Conservation (phyloP, 2,797 vertebrate genomes). For the Crocidura indochinensis region DNA sequence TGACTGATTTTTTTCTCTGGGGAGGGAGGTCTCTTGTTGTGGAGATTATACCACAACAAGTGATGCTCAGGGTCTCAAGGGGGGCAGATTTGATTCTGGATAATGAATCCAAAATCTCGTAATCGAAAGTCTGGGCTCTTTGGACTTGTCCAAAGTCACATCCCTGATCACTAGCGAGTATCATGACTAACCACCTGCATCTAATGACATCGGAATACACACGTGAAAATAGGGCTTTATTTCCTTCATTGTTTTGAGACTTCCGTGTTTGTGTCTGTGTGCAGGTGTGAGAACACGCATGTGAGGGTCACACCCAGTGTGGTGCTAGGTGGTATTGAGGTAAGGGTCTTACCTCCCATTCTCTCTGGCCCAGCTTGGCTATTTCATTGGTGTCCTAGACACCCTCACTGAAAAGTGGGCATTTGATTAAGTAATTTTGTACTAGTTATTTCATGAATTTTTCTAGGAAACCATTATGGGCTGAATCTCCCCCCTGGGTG, state of each 20-base stretch:
- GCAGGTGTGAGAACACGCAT: too few species aligned
- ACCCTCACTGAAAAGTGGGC: neutral
- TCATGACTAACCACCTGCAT: conserved; percentile 36
- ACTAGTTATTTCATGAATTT: neutral
- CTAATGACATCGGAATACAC: conserved; percentile 34
- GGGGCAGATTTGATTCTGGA: too few species aligned
- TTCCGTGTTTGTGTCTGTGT: neutral
- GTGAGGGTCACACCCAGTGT: neutral
- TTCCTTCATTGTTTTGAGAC: neutral
- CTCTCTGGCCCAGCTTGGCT: neutral
- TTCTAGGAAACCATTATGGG: neutral
- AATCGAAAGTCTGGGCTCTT: too few species aligned
- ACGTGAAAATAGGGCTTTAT: conserved; percentile 18
- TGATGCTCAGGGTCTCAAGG: too few species aligned
- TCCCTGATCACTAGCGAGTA: neutral
- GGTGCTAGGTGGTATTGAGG: too few species aligned
- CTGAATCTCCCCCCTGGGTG: neutral
- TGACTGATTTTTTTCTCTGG: too few species aligned
- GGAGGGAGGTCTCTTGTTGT: too few species aligned
- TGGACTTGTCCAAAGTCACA: neutral
- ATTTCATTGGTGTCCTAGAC: neutral
- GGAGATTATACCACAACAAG: too few species aligned
- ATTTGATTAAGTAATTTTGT: neutral
- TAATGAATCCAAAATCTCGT: too few species aligned
- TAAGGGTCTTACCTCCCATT: too few species aligned